phyloP scores from a whole-genome alignment of 1,140 invertebrate species.

The Radopholus similis region DNA sequence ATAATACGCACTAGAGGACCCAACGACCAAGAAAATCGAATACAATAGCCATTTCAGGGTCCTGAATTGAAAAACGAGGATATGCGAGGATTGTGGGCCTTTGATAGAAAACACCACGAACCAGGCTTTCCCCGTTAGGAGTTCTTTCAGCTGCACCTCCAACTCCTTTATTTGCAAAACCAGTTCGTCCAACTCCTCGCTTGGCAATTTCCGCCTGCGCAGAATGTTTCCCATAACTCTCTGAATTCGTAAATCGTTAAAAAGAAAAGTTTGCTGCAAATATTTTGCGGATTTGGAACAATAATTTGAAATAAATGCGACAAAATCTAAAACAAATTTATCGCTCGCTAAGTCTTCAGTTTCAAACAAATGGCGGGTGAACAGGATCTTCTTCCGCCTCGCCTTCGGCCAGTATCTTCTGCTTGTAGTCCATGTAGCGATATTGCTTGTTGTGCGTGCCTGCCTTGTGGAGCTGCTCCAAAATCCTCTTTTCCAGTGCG shows the following conservation, averaged over 20 bases:
- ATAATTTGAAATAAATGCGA: background rate
- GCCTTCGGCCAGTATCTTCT: slow-evolving; percentile 49
- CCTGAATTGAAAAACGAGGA: too few relatives aligned
- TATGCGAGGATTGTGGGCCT: background rate
- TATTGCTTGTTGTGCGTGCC: slow-evolving; percentile 61
- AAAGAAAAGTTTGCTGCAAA: slow-evolving; percentile 3
- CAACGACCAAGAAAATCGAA: background rate
- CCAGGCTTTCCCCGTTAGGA: background rate
- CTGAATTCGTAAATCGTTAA: background rate
- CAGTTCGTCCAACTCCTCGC: slow-evolving; percentile 38
- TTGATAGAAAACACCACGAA: slow-evolving; percentile 4
- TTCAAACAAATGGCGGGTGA: slow-evolving; percentile 49
- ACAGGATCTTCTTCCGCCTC: slow-evolving; percentile 47
- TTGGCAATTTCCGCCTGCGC: slow-evolving; percentile 18
- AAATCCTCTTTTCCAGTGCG: slow-evolving; percentile 77
- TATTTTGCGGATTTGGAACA: background rate
- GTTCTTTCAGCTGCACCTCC: slow-evolving; percentile 23
- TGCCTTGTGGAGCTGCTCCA: slow-evolving; percentile 73
- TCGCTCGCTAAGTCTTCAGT: background rate
- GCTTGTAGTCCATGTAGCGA: slow-evolving; percentile 55
- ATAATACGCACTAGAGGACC: background rate
- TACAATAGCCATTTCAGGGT: background rate
- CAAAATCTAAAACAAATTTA: slow-evolving; percentile 26
- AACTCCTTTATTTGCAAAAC: slow-evolving; percentile 34
- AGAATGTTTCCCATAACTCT: slow-evolving; percentile 36